These are phyloP conservation scores for Otolemur crassicaudatus DNA, from an alignment of 2,797 vertebrate genomes.

Conservation along the genomic window DNA sequence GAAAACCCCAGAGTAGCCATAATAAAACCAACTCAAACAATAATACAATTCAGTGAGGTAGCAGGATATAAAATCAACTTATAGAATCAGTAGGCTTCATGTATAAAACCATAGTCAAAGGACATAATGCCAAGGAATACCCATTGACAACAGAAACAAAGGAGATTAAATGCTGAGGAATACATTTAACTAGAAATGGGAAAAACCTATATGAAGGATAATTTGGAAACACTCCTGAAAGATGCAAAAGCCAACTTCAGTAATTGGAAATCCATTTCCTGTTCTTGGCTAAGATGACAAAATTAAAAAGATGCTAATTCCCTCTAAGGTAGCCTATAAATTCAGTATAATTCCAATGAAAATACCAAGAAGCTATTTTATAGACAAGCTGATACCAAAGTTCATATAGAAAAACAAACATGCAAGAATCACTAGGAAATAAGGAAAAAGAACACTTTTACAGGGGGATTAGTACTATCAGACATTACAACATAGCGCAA, in stretches of 20 bases:
- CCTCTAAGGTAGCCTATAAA: slow-evolving; percentile 23
- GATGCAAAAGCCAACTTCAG: not conserved
- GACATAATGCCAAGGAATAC: not conserved
- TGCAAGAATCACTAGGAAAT: not conserved
- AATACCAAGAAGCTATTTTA: not conserved
- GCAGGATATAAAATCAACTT: slow-evolving; percentile 1
- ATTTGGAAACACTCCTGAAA: slow-evolving; percentile 28
- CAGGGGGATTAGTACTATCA: not conserved
- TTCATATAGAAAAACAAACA: slow-evolving; percentile 1
- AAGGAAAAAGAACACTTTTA: not conserved
- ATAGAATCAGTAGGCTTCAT: not conserved
- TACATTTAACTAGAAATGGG: not conserved
- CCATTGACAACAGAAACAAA: not conserved
- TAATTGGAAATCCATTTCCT: not conserved
- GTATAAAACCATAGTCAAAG: not conserved
- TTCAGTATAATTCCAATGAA: not conserved
- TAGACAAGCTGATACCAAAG: not conserved
- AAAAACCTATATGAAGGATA: not conserved
- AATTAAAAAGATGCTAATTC: not conserved
- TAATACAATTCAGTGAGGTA: not conserved
- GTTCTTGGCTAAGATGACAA: not conserved
- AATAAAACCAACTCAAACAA: slow-evolving; percentile 26
- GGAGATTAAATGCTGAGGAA: slow-evolving; percentile 16
- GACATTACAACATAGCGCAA: not conserved
- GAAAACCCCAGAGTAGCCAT: not conserved